Evolutionary conservation across 2,113 vertebrate genomes (phyloP).

Genomic region (Craseonycteris thonglongyai): DNA sequence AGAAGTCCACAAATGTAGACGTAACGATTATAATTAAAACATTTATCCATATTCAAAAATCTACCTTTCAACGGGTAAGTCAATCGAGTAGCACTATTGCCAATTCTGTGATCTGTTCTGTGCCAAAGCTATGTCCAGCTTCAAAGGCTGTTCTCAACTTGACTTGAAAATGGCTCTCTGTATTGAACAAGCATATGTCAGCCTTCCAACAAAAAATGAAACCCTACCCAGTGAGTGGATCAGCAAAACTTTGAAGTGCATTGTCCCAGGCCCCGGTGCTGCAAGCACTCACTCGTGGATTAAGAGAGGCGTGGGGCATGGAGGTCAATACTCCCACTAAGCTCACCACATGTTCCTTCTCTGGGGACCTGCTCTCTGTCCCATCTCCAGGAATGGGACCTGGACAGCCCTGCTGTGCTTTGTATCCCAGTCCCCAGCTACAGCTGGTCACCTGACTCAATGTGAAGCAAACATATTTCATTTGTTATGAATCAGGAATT

Average conservation of each 20-base stretch:
- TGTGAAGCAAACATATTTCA: neutral
- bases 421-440: neutral
- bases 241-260: neutral
- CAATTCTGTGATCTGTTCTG: neutral
- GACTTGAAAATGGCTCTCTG: neutral
- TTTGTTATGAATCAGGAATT: neutral
- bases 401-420: neutral
- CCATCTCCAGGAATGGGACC: neutral
- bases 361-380: neutral
- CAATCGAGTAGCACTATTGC: neutral
- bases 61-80: neutral
- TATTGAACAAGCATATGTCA: neutral
- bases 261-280: neutral
- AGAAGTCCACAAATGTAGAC: neutral
- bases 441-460: neutral
- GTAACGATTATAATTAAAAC: neutral
- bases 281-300: neutral
- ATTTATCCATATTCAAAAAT: neutral
- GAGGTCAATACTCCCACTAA: neutral
- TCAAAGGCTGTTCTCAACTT: neutral
- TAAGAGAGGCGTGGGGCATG: rapidly evolving
- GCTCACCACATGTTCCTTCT: neutral
- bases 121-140: neutral
- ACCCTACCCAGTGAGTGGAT: neutral
- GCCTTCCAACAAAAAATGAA: neutral